These are phyloP conservation scores for Geococcyx californianus DNA, from an alignment of 2,113 vertebrate genomes.

Conservation along the genomic window DNA sequence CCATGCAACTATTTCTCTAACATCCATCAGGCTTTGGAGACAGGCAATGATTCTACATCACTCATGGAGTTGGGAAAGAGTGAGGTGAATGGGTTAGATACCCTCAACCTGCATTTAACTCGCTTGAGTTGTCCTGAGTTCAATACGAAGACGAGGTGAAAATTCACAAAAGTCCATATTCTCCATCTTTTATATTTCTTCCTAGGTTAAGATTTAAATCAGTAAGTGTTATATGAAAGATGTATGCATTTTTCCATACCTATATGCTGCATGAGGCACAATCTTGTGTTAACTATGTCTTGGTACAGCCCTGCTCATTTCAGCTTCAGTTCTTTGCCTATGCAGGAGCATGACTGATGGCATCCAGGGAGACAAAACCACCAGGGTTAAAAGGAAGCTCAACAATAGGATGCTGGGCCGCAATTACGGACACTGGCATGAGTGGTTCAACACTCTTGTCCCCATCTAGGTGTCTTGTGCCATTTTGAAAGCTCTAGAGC, in stretches of 20 bases:
- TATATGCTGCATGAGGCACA: neutral
- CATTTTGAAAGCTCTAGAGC: neutral
- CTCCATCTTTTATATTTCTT: neutral
- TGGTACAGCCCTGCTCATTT: neutral
- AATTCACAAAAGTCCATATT: neutral
- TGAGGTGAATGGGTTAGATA: neutral
- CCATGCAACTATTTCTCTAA: neutral
- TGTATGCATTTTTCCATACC: neutral
- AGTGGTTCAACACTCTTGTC: neutral
- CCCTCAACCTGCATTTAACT: neutral
- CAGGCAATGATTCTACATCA: neutral
- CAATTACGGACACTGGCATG: neutral
- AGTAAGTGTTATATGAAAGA: neutral
- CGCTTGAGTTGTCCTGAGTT: neutral
- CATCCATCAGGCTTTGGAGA: neutral
- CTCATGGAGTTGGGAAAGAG: neutral
- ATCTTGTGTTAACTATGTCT: neutral
- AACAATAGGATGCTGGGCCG: too few species aligned
- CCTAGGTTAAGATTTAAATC: neutral
- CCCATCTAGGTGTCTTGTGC: neutral
- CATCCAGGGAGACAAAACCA: neutral
- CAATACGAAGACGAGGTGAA: neutral
- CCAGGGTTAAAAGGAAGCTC: neutral
- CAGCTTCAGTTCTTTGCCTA: neutral
- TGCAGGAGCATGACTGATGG: neutral